These are phyloP conservation scores for Drosophila cracens DNA, from an alignment of 2,888 invertebrate species.

Conservation along the genomic window DNA sequence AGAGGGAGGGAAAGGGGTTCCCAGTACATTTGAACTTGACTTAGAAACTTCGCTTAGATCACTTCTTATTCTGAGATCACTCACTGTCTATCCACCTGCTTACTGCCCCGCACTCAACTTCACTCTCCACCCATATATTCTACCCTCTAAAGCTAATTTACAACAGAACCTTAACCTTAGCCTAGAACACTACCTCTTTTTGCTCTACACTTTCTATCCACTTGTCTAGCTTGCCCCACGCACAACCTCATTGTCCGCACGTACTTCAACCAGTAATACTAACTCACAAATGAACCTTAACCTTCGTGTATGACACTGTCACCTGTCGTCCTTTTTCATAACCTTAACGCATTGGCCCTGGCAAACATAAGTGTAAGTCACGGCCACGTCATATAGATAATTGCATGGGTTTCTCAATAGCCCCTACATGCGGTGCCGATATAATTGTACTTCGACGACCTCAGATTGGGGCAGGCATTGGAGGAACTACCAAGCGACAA, in stretches of 20 bases:
- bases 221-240: no score
- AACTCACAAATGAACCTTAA: neutral
- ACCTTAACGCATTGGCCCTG: conserved; percentile 4
- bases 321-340: neutral
- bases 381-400: conserved; percentile 20
- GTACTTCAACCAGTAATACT: neutral
- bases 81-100: neutral
- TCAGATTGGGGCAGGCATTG: neutral
- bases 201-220: neutral
- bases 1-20: neutral
- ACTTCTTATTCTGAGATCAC: neutral
- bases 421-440: conserved; percentile 46
- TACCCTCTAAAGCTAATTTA: neutral
- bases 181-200: neutral
- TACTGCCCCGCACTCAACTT: neutral
- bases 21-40: conserved; percentile 1
- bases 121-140: neutral
- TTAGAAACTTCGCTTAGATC: neutral
- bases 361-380: conserved; percentile 26
- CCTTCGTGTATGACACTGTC: neutral
- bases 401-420: conserved; percentile 33
- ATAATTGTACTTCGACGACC: conserved; percentile 45
- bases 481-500: conserved; percentile 48
- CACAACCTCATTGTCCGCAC: neutral
- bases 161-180: neutral